A percentile compares a stretch with the other conserved stretches of the same genome.
phyloP scores from a whole-genome alignment of 2,113 vertebrate species.

The Neotoma lepida region DNA sequence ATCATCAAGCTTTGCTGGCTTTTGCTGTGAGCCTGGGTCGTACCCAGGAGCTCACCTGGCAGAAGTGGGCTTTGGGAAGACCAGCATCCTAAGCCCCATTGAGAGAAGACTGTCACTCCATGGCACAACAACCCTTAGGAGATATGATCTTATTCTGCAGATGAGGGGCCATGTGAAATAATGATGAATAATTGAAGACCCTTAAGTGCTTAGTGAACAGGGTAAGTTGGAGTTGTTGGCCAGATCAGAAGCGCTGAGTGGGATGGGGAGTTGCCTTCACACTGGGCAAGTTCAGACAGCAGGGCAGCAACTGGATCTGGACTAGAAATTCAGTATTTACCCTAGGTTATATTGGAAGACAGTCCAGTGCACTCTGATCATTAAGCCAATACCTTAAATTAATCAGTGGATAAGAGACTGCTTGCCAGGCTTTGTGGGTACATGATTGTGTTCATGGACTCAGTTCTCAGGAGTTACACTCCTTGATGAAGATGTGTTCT shows the following conservation, averaged over 20 bases:
- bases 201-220: neutral
- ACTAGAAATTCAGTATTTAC: neutral
- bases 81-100: neutral
- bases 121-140: neutral
- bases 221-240: neutral
- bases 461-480: neutral
- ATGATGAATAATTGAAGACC: neutral
- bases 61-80: neutral
- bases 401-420: neutral
- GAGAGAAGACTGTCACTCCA: neutral
- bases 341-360: neutral
- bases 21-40: neutral
- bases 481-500: neutral
- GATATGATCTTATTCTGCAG: neutral
- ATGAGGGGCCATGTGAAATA: neutral
- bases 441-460: neutral
- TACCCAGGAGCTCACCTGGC: neutral
- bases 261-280: neutral
- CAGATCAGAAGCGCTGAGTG: neutral
- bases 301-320: neutral
- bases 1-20: neutral
- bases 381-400: slow-evolving; percentile 1
- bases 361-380: neutral
- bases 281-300: neutral
- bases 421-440: neutral